Evolutionary conservation across 1,140 invertebrate genomes (phyloP).

Genomic region (Metopolophium dirhodum): DNA sequence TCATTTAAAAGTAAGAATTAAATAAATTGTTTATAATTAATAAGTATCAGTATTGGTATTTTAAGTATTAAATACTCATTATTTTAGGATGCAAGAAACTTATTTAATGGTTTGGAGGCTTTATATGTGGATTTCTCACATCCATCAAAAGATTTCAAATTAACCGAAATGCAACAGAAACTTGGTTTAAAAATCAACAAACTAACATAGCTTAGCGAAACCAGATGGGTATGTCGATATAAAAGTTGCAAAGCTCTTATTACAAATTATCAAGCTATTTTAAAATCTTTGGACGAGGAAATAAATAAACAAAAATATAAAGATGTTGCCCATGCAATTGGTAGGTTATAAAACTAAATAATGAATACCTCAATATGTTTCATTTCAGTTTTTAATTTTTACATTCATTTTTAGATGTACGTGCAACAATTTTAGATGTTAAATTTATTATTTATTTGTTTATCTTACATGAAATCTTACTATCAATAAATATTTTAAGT

Average conservation of each 20-base stretch:
- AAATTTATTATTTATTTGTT: not conserved
- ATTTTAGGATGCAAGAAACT: not conserved
- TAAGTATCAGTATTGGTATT: not conserved
- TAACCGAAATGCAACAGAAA: conserved; percentile 1
- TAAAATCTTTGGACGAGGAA: not conserved
- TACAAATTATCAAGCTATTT: not conserved
- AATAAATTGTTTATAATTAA: too few relatives aligned
- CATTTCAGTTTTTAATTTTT: too few relatives aligned
- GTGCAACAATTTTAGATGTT: not conserved
- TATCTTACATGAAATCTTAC: not conserved
- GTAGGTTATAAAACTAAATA: not conserved
- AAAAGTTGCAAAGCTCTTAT: conserved; percentile 1
- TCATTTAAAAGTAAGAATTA: not conserved
- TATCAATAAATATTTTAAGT: conserved; percentile 6
- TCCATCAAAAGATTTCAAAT: not conserved
- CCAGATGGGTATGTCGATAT: not conserved
- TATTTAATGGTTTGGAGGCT: not conserved
- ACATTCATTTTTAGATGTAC: not conserved
- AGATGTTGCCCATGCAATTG: not conserved
- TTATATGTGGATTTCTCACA: too few relatives aligned
- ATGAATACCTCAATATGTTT: too few relatives aligned
- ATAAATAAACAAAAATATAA: not conserved
- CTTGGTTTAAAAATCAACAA: not conserved
- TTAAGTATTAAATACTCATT: not conserved
- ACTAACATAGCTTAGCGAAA: not conserved